Conservation (phyloP, 2,888 invertebrate species). For the Microplitis deprimator region DNA sequence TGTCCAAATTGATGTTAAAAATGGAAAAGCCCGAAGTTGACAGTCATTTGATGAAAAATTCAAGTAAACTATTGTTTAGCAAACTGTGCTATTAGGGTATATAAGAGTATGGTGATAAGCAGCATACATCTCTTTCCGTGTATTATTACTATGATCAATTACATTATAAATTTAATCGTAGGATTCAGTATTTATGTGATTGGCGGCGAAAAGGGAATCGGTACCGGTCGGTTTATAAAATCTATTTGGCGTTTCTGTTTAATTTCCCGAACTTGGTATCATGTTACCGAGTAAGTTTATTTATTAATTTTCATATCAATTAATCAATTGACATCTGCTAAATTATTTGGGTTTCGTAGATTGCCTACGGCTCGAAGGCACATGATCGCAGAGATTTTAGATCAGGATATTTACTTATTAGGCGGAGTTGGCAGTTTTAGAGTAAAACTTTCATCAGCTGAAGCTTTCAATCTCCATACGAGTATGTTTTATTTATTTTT, state of each 20-base stretch:
- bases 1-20: no score
- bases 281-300: constrained; percentile 53
- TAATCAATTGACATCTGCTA: background rate
- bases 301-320: background rate
- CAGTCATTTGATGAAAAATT: no score
- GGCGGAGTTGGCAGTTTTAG: constrained; percentile 62
- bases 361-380: constrained; percentile 58
- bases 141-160: background rate
- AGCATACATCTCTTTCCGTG: constrained; percentile 2
- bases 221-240: constrained; percentile 58
- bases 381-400: constrained; percentile 59
- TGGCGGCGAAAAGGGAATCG: constrained; percentile 61
- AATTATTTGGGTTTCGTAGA: constrained; percentile 38
- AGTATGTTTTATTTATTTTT: constrained; percentile 41
- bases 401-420: constrained; percentile 57
- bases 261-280: constrained; percentile 61
- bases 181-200: constrained; percentile 60
- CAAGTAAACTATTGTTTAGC: no score
- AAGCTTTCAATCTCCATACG: constrained; percentile 58
- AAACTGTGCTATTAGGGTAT: no score
- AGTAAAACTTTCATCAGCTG: constrained; percentile 54
- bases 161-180: constrained; percentile 39
- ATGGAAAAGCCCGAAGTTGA: no score
- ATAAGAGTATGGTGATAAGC: background rate
- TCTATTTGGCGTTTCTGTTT: constrained; percentile 62